Percentiles rank a stretch among this genome's conserved stretches.
Evolutionary conservation across 2,797 vertebrate genomes (phyloP).

Genomic region (Acrocephalus scirpaceus): DNA sequence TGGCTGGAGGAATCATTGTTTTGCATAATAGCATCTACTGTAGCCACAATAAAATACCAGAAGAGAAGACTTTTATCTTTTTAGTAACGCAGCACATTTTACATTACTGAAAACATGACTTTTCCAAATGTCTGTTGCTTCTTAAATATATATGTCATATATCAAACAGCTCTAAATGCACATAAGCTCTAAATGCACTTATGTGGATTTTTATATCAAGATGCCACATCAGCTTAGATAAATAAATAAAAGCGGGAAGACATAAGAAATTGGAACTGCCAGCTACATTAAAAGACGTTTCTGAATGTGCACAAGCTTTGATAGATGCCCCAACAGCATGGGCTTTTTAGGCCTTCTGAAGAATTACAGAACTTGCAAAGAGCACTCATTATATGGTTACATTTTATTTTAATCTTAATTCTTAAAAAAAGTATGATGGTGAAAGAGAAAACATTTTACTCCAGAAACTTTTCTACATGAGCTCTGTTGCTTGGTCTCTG

Average conservation of each 20-base stretch:
- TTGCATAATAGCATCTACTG: neutral
- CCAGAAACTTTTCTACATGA: neutral
- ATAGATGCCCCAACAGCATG: neutral
- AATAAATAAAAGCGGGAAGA: neutral
- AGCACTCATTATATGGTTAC: neutral
- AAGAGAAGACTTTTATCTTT: neutral
- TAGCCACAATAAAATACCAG: neutral
- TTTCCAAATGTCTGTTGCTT: neutral
- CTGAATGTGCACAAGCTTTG: neutral
- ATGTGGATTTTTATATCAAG: neutral
- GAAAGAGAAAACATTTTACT: neutral
- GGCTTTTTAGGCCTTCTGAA: neutral
- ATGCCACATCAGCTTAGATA: neutral
- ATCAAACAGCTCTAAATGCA: neutral
- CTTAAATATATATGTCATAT: neutral
- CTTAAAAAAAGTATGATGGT: neutral
- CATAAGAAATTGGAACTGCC: neutral
- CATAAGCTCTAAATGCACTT: neutral
- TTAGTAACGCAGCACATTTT: neutral
- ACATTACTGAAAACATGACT: neutral
- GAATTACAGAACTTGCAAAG: neutral
- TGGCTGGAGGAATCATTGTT: neutral
- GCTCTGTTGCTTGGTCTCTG: neutral
- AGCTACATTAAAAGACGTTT: neutral
- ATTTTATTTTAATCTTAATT: neutral